Conservation (phyloP, 92 coral and sea anemone species). For the Siderastrea siderea region DNA sequence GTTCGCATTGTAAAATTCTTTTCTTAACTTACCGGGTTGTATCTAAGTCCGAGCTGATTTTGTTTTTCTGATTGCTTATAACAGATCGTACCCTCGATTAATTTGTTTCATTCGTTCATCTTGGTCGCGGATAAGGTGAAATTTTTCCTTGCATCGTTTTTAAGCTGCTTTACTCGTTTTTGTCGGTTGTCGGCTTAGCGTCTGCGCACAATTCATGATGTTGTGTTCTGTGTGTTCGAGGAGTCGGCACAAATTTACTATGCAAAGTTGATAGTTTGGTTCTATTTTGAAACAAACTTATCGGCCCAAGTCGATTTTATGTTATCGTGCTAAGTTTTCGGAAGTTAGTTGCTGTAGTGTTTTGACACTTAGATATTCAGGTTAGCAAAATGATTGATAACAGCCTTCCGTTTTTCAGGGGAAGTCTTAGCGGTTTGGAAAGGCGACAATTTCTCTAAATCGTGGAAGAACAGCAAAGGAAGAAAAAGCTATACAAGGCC, state of each 20-base stretch:
- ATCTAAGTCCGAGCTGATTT: background rate
- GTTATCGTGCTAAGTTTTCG: background rate
- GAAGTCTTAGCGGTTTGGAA: conserved; percentile 2
- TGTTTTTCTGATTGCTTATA: background rate
- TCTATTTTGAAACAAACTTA: background rate
- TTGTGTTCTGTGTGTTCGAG: background rate
- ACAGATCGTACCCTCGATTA: background rate
- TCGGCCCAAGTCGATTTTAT: background rate
- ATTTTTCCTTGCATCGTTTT: background rate
- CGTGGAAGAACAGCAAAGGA: background rate
- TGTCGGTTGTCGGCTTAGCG: background rate
- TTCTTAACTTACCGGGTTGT: background rate
- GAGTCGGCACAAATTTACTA: background rate
- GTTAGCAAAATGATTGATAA: background rate
- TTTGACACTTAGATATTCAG: background rate
- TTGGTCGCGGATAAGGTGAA: background rate
- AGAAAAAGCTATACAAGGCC: background rate
- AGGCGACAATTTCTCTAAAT: background rate
- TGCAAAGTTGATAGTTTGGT: conserved; percentile 20
- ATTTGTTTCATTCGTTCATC: background rate
- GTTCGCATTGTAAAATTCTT: background rate
- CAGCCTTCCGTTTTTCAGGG: background rate
- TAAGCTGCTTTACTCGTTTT: background rate
- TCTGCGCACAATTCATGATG: background rate
- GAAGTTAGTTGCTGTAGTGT: background rate